Evolutionary conservation across 2,888 invertebrate species (phyloP).

Genomic region (Phytoseiulus persimilis): DNA sequence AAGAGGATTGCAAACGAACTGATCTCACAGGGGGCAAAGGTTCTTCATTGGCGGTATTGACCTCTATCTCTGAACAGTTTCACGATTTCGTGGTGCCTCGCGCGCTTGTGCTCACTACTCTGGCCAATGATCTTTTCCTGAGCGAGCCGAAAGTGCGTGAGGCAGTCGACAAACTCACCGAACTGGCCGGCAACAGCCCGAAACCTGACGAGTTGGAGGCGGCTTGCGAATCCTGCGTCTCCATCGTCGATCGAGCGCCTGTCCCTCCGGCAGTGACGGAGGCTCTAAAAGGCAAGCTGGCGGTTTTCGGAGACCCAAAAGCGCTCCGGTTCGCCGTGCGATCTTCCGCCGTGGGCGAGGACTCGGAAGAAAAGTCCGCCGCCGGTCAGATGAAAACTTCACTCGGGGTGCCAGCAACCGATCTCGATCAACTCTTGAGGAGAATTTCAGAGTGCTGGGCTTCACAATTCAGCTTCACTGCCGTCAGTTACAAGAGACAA

Average conservation of each 20-base stretch:
- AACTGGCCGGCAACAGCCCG: neutral
- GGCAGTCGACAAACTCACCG: neutral
- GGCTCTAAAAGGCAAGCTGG: conserved; percentile 41
- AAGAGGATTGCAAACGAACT: conserved; percentile 53
- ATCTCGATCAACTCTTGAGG: neutral
- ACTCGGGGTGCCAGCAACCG: conserved; percentile 58
- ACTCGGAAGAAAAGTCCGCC: conserved; percentile 66
- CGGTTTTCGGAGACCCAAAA: conserved; percentile 39
- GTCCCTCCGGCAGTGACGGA: neutral
- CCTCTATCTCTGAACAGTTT: conserved; percentile 42
- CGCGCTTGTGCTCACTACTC: conserved; percentile 63
- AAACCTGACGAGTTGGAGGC: neutral
- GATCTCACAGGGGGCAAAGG: conserved; percentile 52
- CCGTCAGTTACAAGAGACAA: conserved; percentile 68
- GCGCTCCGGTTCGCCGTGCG: conserved; percentile 48
- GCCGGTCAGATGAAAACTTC: conserved; percentile 76
- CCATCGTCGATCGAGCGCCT: neutral
- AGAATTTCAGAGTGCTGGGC: conserved; percentile 66
- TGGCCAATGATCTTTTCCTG: conserved; percentile 59
- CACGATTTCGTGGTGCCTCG: conserved; percentile 58
- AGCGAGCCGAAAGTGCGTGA: conserved; percentile 45
- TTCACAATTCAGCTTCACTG: conserved; percentile 66
- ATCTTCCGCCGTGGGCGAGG: conserved; percentile 66
- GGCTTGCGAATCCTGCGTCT: neutral
- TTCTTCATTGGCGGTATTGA: conserved; percentile 51